A percentile compares a stretch with the other conserved stretches of the same genome.
These are phyloP conservation scores for Nephrotoma appendiculata DNA, from an alignment of 2,888 invertebrate species.

Conservation along the genomic window DNA sequence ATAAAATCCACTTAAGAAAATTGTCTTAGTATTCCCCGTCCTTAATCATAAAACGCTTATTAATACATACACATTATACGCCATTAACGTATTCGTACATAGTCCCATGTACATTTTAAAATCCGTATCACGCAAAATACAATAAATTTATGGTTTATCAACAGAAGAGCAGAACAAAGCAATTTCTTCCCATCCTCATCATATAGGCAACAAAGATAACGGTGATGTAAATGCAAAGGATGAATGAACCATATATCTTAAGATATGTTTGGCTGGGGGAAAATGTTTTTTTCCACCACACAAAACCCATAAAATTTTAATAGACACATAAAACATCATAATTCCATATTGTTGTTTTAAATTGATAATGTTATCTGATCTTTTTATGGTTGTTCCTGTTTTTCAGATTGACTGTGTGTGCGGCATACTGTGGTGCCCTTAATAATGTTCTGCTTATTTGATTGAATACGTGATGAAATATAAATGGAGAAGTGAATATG, in stretches of 20 bases:
- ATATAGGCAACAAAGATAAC: neutral
- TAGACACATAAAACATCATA: neutral
- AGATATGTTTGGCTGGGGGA: neutral
- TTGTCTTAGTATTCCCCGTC: too few species aligned
- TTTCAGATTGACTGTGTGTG: too few species aligned
- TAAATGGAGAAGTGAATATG: neutral
- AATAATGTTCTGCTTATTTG: neutral
- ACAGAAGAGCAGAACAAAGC: neutral
- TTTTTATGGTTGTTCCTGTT: neutral
- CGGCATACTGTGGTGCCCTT: too few species aligned
- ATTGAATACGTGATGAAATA: neutral
- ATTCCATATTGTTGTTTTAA: neutral
- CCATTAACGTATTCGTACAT: too few species aligned
- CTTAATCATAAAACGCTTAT: neutral
- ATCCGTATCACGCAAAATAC: neutral
- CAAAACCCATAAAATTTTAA: neutral
- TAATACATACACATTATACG: neutral
- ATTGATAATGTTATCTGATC: neutral
- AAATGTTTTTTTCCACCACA: neutral
- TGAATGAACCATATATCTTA: neutral
- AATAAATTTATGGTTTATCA: neutral
- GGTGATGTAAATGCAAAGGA: neutral
- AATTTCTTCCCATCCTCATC: neutral
- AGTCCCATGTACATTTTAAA: neutral
- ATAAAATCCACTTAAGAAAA: too few species aligned